Base-by-base conservation (phyloP, 2,888 invertebrate genomes). In the Epinotia nisella region DNA sequence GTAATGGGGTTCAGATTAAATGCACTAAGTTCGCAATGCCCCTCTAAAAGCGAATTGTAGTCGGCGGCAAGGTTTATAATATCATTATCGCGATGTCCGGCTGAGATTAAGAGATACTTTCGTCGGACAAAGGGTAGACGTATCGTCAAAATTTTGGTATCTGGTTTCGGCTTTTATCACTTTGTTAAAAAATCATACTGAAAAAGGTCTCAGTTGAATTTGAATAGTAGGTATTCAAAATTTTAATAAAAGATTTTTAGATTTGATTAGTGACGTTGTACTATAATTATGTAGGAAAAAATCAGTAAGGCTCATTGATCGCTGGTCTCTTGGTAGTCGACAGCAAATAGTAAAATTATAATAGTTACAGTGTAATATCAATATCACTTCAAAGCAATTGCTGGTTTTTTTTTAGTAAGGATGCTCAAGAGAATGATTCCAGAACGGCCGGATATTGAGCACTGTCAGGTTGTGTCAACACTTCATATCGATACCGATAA, bases 1-100 rank as follows among this genome's bases (percentile, higher is more conserved):
- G 71, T 88, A 86, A 88, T 87, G 83, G 89, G 87, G 86, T 81
- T 83, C 84, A 86, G 88, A 90, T 90, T 90, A 89, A 90, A 89
- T 87, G 86, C 86, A 87, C 85, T 85, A 88, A 89, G 87, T 87
- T 86, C 82, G 81, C 88, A 87, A 88, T 87, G 88, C 82, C 87
- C 87, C 86, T 89, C 90, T 90, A 90, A 90, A 90, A 91, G 90
- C 88, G 87, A 90, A 90, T 88, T 87, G 89, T 89, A 90, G 90
- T 90, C 86, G 81, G 79, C 81, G 83, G 84, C 85, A 82, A 88
- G 89, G 90, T 89, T 88, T 90, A 90, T 91, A 90, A 90, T 89
- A 87, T 86, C 83, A 86, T 90, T 90, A 91, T 86, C 86, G 81
- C 83, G 85, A 87, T 87, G 90, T 89, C 90, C 89, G 84, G 88